Base-by-base conservation (phyloP, 2,888 invertebrate genomes). In the Epistrophe eligans region DNA sequence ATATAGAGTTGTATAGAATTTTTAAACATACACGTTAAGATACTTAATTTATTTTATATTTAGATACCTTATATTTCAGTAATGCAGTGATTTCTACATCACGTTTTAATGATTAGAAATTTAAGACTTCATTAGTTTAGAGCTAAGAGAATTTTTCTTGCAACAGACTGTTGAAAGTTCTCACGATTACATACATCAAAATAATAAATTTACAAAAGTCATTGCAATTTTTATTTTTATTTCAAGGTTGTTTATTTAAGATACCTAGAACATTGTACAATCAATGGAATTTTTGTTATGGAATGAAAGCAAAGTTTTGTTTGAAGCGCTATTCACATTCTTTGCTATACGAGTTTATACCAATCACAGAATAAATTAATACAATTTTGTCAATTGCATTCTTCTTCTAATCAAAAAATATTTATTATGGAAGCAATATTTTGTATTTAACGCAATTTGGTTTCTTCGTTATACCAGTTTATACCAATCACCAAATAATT, bases 61-160 rank as follows among this genome's bases (percentile, higher is more conserved):
- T 24, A 13, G 11, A 9, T 8, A 15, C 13, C 11, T n/a, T n/a
- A n/a, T n/a, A 58, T 58, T 38, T 4, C 17, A 11, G 11, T 35
- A 19, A 43, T 43, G n/a, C 15, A 64, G 28, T 64, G 62, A 64
- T 43, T 64, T 64, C n/a, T 24, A 45, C 43, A 64, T 64, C 62
- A 64, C 62, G 62, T 64, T 64, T 64, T 28, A 43, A 28, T 64
- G 62, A 64, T 64, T 64, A 40, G 24, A 43, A 40, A 64, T 64
- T 43, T 58, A 17, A 58, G 58, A 38, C 35, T 38, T 38, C 2
- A 58, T 58, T 58, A 24, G 24, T 24, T 24, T 24, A 24, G 24
- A 24, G 11, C 19, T 13, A 2, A 24, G 24, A 58, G 17, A 19
- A 11, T 50, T 24, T 24, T 40, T 4, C 24, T 8, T 24, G 8